phyloP scores from a whole-genome alignment of 1,140 invertebrate genomes.

The Ridgeia piscesae region DNA sequence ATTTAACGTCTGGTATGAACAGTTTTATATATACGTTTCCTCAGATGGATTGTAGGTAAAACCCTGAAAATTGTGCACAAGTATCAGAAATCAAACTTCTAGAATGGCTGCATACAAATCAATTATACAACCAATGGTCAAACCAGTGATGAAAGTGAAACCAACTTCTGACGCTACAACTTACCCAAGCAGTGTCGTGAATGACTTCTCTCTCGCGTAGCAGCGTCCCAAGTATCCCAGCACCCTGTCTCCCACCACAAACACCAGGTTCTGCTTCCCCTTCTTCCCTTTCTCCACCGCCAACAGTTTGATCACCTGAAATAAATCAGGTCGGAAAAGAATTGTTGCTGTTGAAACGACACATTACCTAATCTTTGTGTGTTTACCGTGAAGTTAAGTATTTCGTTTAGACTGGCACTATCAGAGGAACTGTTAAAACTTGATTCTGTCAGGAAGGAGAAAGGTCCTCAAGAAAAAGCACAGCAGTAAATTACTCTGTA shows the following conservation, averaged over 20 bases:
- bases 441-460: too few relatives aligned
- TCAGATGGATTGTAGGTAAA: too few relatives aligned
- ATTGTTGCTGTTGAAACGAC: not conserved
- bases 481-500: too few relatives aligned
- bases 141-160: not conserved
- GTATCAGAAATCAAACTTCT: too few relatives aligned
- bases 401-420: too few relatives aligned
- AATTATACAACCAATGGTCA: not conserved
- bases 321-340: not conserved
- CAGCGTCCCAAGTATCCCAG: constrained; percentile 64
- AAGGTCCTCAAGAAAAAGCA: too few relatives aligned
- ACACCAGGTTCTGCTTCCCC: constrained; percentile 70
- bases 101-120: too few relatives aligned
- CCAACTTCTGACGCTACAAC: not conserved
- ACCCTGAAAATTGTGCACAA: too few relatives aligned
- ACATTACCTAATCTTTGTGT: not conserved
- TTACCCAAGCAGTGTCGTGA: constrained; percentile 71
- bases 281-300: constrained; percentile 74
- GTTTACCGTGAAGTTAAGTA: too few relatives aligned
- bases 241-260: constrained; percentile 73
- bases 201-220: constrained; percentile 68
- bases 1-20: too few relatives aligned
- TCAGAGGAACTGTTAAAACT: too few relatives aligned
- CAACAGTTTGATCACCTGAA: constrained; percentile 69
- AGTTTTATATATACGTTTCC: too few relatives aligned